Evolutionary conservation across 2,888 invertebrate species (phyloP), one percentile per base, ranked within the genome.

Genomic region (Argyresthia goedartella): DNA sequence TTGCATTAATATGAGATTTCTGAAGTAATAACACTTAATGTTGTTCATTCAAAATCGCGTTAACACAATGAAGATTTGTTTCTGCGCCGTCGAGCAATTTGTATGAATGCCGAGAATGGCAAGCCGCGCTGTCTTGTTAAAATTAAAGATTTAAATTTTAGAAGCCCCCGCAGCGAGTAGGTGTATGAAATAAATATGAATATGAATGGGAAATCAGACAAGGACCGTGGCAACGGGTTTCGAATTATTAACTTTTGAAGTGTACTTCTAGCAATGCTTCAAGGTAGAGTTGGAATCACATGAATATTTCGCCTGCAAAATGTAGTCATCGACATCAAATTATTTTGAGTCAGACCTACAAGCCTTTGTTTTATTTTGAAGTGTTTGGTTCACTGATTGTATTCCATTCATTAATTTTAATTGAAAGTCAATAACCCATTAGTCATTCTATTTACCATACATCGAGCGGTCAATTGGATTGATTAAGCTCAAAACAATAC

Each of bases 111-210:
- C 60, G 54, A 55, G 45, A 52, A 44, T 50, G 54, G 60, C 25
- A 25, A 2, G 25, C 25, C 25, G 62, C 52, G 53, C 50, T 71
- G 73, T 79, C 81, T 81, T 78, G 81, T 80, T 80, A 76, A 80
- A 81, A 80, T 80, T 77, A 77, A 51, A 51, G 76, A 82, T 84
- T 76, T 73, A 71, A 73, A 74, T 75, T 81, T 73, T 67, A 60
- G 66, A 69, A 68, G 65, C 43, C 36, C 53, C 51, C 53, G 48
- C 14, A 41, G 53, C 77, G 78, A 75, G 74, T 81, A 78, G 80
- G 80, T 82, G 76, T 76, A 78, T 75, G 82, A 81, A 82, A 81
- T 82, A 84, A 86, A 86, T 86, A 86, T 87, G 86, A 86, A 87
- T 87, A 86, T 87, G 86, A 87, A 87, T 86, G 74, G 78, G 62